Percentiles rank a stretch among this genome's conserved stretches.
Conservation (phyloP, 1,140 invertebrate genomes). For the Drosophila nebulosa region DNA sequence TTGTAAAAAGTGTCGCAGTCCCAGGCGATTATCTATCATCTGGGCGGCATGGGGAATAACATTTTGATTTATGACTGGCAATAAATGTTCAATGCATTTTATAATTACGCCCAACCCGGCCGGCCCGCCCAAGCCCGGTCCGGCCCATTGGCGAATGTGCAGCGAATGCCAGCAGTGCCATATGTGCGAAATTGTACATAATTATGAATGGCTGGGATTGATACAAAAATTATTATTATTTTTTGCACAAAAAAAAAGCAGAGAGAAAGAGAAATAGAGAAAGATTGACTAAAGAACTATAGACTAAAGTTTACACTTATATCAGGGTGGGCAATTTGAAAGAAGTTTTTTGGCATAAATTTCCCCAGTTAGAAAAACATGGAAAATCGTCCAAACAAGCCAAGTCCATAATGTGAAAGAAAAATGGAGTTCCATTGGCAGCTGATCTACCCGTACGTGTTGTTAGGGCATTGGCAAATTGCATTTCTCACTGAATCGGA, state of each 20-base stretch:
- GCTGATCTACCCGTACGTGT: background rate
- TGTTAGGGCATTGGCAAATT: slow-evolving; percentile 11
- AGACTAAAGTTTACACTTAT: slow-evolving; percentile 1
- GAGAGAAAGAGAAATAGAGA: background rate
- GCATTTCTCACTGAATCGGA: background rate
- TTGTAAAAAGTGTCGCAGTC: slow-evolving; percentile 76
- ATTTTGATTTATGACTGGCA: slow-evolving; percentile 79
- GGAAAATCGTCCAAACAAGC: no score
- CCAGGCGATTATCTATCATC: slow-evolving; percentile 58
- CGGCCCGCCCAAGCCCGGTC: no score
- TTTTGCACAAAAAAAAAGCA: slow-evolving; percentile 6
- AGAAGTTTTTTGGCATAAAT: no score
- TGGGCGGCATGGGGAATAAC: slow-evolving; percentile 32
- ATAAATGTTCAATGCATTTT: slow-evolving; percentile 76
- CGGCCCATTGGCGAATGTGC: slow-evolving; percentile 23
- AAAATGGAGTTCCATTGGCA: no score
- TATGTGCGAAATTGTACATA: slow-evolving; percentile 59
- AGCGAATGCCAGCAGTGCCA: slow-evolving; percentile 37
- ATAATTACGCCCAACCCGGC: slow-evolving; percentile 60
- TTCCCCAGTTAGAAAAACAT: no score
- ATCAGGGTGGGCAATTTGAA: background rate
- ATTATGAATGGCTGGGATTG: slow-evolving; percentile 30
- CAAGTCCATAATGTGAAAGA: no score
- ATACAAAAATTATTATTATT: slow-evolving; percentile 6
- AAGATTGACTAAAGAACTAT: background rate